phyloP scores from a whole-genome alignment of 2,888 invertebrate species.

The Nemotelus nigrinus region DNA sequence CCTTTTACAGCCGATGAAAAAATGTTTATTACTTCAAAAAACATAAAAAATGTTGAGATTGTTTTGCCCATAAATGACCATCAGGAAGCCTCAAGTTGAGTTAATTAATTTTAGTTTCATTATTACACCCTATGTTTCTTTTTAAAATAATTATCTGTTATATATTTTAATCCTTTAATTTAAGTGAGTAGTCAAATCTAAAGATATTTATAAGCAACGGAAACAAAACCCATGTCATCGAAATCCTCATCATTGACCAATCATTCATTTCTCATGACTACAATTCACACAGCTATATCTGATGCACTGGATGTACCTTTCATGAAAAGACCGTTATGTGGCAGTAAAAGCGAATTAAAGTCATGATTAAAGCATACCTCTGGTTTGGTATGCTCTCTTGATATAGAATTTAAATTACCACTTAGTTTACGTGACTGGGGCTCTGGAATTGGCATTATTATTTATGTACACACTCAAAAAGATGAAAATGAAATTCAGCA shows the following conservation, averaged over 20 bases:
- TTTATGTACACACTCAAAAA: constrained; percentile 2
- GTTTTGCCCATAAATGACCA: too few relatives aligned
- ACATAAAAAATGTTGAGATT: too few relatives aligned
- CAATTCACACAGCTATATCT: too few relatives aligned
- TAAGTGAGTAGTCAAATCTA: not conserved
- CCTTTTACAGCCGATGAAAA: too few relatives aligned
- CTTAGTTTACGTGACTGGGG: constrained; percentile 7
- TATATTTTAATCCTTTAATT: not conserved
- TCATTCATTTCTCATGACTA: too few relatives aligned
- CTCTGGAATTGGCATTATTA: not conserved
- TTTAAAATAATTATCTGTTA: not conserved
- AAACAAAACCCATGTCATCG: too few relatives aligned
- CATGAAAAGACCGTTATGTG: not conserved
- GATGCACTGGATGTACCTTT: not conserved
- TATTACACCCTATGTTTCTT: too few relatives aligned
- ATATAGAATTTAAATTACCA: constrained; percentile 16
- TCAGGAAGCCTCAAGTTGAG: too few relatives aligned
- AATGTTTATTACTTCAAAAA: too few relatives aligned
- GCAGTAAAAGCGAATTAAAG: not conserved
- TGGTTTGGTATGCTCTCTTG: not conserved
- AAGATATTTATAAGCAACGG: not conserved
- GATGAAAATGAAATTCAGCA: constrained; percentile 5
- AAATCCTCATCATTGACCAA: too few relatives aligned
- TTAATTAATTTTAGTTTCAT: too few relatives aligned
- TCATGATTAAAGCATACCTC: not conserved